Conservation (phyloP, 2,797 vertebrate genomes). For the Sorex maritimensis region DNA sequence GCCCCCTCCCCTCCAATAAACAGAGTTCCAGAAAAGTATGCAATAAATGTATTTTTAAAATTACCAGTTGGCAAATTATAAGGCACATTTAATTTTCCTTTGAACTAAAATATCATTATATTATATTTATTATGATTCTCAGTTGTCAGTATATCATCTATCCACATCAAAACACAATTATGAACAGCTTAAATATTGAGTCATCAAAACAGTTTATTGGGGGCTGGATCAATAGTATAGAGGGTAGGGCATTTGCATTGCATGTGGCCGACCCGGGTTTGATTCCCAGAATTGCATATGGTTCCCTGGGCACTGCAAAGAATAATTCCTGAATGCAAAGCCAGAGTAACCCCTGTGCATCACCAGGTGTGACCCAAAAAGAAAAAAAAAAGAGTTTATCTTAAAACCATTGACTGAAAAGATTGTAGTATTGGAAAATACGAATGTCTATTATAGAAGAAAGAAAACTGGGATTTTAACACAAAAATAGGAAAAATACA, state of each 20-base stretch:
- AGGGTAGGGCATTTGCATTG: too few relatives aligned
- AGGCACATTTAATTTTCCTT: background rate
- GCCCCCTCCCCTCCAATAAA: background rate
- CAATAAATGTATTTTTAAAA: background rate
- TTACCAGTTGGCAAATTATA: conserved; percentile 4
- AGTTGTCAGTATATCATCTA: background rate
- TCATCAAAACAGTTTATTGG: conserved; percentile 15
- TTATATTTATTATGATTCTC: conserved; percentile 3
- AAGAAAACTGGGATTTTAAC: background rate
- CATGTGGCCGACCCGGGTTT: too few relatives aligned
- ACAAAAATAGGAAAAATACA: conserved; percentile 19
- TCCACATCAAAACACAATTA: background rate
- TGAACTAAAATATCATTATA: background rate
- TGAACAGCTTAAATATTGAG: conserved; percentile 1
- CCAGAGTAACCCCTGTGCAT: too few relatives aligned
- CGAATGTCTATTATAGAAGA: background rate
- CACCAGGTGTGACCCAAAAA: too few relatives aligned
- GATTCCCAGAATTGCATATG: too few relatives aligned
- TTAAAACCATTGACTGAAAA: conserved; percentile 38
- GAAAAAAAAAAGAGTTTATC: conserved; percentile 6
- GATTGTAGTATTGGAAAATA: background rate
- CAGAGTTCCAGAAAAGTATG: background rate
- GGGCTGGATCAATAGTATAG: too few relatives aligned
- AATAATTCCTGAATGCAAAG: too few relatives aligned
- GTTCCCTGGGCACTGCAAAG: too few relatives aligned